Evolutionary conservation across 2,113 vertebrate genomes (phyloP).

Genomic region (Carlito syrichta): DNA sequence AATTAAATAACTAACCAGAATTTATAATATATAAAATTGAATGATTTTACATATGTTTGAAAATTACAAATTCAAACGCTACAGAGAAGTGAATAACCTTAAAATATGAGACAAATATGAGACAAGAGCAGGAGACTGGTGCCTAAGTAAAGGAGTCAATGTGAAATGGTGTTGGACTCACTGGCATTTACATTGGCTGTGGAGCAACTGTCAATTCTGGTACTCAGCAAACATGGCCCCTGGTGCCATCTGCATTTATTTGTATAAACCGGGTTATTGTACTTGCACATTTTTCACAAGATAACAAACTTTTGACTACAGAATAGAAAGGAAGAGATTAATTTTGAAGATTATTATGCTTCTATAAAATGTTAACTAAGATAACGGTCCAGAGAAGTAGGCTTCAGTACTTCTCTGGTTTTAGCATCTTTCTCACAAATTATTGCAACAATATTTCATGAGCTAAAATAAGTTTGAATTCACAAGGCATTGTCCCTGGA

Average conservation of each 20-base stretch:
- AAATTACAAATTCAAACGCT: background rate
- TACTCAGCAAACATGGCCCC: background rate
- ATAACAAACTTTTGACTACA: background rate
- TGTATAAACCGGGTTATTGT: conserved; percentile 41
- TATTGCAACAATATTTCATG: background rate
- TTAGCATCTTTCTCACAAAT: background rate
- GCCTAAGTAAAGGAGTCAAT: background rate
- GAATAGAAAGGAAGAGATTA: background rate
- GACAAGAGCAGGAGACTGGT: background rate
- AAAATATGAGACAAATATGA: background rate
- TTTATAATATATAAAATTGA: background rate
- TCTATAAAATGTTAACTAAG: background rate
- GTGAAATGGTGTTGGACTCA: conserved; percentile 26
- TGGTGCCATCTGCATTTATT: conserved; percentile 31
- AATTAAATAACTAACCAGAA: too few species aligned
- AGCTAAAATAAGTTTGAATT: background rate
- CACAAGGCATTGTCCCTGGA: background rate
- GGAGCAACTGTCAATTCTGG: conserved; percentile 53
- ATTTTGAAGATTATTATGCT: background rate
- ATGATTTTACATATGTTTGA: background rate
- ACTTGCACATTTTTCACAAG: conserved; percentile 5
- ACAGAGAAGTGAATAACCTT: background rate
- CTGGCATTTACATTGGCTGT: conserved; percentile 58
- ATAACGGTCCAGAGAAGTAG: background rate
- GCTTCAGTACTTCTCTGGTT: background rate